Evolutionary conservation across 1,140 invertebrate genomes (phyloP).

Genomic region (Daktulosphaira vitifoliae): DNA sequence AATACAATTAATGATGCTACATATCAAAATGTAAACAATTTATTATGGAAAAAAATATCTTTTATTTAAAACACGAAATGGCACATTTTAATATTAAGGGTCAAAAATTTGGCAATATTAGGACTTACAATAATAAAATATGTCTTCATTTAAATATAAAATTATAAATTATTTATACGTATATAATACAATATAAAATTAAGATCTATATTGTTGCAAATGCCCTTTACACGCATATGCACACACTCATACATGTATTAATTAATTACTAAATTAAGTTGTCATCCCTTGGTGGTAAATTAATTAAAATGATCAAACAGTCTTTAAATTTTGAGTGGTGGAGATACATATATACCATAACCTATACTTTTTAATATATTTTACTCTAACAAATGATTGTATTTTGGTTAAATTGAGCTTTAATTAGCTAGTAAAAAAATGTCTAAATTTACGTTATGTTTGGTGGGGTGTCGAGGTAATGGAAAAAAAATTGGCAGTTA

Average conservation of each 20-base stretch:
- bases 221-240: background rate
- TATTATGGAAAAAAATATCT: constrained; percentile 16
- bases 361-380: constrained; percentile 8
- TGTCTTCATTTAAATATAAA: constrained; percentile 17
- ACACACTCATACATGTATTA: constrained; percentile 3
- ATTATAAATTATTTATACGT: constrained; percentile 22
- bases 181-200: constrained; percentile 20
- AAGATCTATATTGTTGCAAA: constrained; percentile 10
- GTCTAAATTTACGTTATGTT: constrained; percentile 9
- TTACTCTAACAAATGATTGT: constrained; percentile 29
- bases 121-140: constrained; percentile 31
- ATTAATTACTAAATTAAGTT: background rate
- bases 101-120: constrained; percentile 29
- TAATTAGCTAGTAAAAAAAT: constrained; percentile 33
- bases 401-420: constrained; percentile 30
- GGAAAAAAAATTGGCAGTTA: constrained; percentile 27
- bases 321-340: constrained; percentile 9
- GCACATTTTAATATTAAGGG: constrained; percentile 31
- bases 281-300: background rate
- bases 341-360: background rate
- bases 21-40: constrained; percentile 33
- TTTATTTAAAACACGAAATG: constrained; percentile 26
- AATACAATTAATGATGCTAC: constrained; percentile 29
- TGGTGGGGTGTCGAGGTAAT: constrained; percentile 24
- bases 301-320: constrained; percentile 3